A percentile compares a stretch with the other conserved stretches of the same genome.
These are phyloP conservation scores for Meloidogyne floridensis DNA, from an alignment of 1,140 invertebrate genomes.

Conservation along the genomic window DNA sequence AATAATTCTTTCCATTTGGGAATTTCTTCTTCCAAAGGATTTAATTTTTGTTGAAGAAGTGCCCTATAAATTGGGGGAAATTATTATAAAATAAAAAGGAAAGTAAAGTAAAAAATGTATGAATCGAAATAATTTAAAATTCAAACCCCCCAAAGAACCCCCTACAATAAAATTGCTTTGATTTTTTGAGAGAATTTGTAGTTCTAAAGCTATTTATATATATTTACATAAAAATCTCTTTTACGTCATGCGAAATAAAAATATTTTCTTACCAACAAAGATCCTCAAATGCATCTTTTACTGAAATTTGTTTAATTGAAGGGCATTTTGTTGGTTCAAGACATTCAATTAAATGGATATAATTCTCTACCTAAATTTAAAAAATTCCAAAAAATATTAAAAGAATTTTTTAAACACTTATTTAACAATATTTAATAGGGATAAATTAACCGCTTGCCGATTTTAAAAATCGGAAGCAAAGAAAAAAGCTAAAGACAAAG, in stretches of 20 bases:
- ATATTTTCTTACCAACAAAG: slow-evolving; percentile 27
- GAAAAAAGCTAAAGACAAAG: no score
- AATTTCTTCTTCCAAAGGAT: not conserved
- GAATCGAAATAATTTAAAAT: not conserved
- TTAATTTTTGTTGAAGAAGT: slow-evolving; percentile 25
- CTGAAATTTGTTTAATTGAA: slow-evolving; percentile 19
- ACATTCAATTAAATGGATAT: slow-evolving; percentile 32
- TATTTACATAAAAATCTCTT: no score
- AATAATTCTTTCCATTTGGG: slow-evolving; percentile 22
- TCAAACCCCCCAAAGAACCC: not conserved
- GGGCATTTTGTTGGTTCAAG: slow-evolving; percentile 24
- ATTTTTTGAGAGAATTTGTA: not conserved
- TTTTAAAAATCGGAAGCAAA: no score
- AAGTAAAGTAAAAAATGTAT: not conserved
- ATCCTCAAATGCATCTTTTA: slow-evolving; percentile 33
- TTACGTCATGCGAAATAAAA: no score
- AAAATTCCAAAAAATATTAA: no score
- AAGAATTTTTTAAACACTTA: no score
- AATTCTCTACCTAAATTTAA: slow-evolving; percentile 35
- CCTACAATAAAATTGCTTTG: not conserved
- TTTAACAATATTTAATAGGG: no score
- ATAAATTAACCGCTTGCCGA: no score
- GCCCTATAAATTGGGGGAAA: slow-evolving; percentile 14
- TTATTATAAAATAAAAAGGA: not conserved
- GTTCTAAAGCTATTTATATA: no score